Percentiles rank a stretch among this genome's conserved stretches.
Evolutionary conservation across 2,888 invertebrate species (phyloP).

Genomic region (Onchidella celtica): DNA sequence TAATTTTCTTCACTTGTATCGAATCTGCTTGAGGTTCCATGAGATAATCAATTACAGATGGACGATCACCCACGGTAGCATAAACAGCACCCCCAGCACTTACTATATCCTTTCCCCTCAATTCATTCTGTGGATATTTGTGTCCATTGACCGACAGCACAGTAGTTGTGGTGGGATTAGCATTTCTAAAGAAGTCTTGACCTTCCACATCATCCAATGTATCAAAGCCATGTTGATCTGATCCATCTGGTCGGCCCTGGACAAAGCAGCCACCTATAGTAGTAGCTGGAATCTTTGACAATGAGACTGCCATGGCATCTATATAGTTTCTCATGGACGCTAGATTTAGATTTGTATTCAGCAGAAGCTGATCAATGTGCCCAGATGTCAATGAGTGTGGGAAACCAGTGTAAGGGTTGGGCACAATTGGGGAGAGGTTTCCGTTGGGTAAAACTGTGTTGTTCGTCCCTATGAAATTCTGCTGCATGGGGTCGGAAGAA

Average conservation of each 20-base stretch:
- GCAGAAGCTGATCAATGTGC: conserved; percentile 34
- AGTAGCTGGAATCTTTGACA: conserved; percentile 15
- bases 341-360: conserved; percentile 32
- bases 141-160: neutral
- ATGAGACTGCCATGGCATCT: conserved; percentile 33
- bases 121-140: neutral
- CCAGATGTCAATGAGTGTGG: conserved; percentile 30
- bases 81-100: neutral
- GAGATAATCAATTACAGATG: conserved; percentile 17
- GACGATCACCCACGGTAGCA: conserved; percentile 1
- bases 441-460: neutral
- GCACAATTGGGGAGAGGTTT: neutral
- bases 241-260: neutral
- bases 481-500: no score
- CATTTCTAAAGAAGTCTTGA: conserved; percentile 29
- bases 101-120: neutral
- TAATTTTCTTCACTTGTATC: neutral
- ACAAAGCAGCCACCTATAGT: neutral
- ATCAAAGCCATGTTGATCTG: neutral
- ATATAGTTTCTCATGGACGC: conserved; percentile 37
- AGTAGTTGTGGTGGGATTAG: neutral
- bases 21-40: neutral
- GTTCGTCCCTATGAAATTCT: conserved; percentile 5
- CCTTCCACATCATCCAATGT: conserved; percentile 17
- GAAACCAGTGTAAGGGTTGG: conserved; percentile 32